Base-by-base conservation (phyloP, 2,797 vertebrate species). In the Leontopithecus rosalia region DNA sequence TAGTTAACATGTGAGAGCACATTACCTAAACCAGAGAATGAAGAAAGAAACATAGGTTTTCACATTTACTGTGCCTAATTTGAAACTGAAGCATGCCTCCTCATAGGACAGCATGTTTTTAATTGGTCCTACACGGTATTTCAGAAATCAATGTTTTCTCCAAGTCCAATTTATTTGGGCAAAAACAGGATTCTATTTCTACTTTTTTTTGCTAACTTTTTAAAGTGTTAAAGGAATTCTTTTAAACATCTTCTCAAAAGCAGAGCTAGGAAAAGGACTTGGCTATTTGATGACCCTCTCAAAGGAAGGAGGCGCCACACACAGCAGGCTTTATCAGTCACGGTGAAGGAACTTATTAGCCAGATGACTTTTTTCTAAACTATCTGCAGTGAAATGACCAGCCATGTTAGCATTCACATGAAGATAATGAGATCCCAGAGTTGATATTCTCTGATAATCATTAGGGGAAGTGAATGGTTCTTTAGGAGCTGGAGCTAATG, bases 351-450 rank as follows among this genome's bases (percentile, higher is more conserved):
- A 3, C 55, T 73, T 24, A 50, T 24, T 46, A 88, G 82, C 58
- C 24, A 4, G 83, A 26, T 70, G 72, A 72, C 26, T 83, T 91
- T 91, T 36, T 64, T 58, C 88, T 86, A 28, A 61, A 86, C 15
- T 77, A 30, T 57, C 11, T 86, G 41, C 22, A 82, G 79, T 50
- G 73, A 96, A 50, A 84, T 79, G 76, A 93, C 30, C 24, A 36
- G 76, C 33, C 7, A 55, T 6, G 67, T 58, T 61, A 90, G 55
- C 75, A 87, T 88, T 88, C 91, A 52, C 55, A 64, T 8, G 72
- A 85, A 95, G 92, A 94, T 73, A 96, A 91, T 75, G 84, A 83
- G 90, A 82, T 57, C 76, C 36, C 46, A 33, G 92, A 92, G 90
- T 64, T 92, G 91, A 88, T 76, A 79, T 36, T 58, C 93, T 88